Evolutionary conservation across 2,113 vertebrate species (phyloP), one percentile per base, ranked within the genome.

Genomic region (Noturus placidus): DNA sequence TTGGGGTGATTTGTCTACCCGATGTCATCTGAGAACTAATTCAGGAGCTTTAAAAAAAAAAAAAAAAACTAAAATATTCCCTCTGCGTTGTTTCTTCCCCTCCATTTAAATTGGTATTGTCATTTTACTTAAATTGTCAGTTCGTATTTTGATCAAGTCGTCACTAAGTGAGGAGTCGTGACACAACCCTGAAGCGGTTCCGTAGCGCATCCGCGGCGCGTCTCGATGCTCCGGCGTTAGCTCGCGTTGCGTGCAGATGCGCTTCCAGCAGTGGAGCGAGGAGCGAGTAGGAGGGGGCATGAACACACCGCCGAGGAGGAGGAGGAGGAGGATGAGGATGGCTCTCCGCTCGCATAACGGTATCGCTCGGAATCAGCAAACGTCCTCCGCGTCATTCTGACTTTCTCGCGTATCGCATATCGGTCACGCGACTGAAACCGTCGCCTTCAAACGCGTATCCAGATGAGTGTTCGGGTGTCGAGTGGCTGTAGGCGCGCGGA

Each of bases 221-320:
- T 65, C 52, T 61, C 25, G 76, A 9, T 54, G 82, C 74, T 57
- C 67, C 88, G 69, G 77, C 33, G 42, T 42, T 70, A 80, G 90
- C 90, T 93, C 91, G 91, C 90, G 91, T 89, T 83, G 50, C 56
- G 17, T 88, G 88, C 93, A 94, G 94, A 95, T 95, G 94, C 93
- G 94, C 87, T 87, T 93, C 91, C 93, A 93, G 92, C 86, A 76
- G 88, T 79, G 87, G 78, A 86, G 87, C 91, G 81, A 89, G 88
- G 83, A 84, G 57, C 88, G 81, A 6, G 78, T 59, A 87, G 70
- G 74, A 59, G 80, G 81, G 67, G n/a, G 42, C 54, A 76, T 57
- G 81, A 84, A 33, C 57, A 77, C 38, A 76, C 38, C n/a, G 81
- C 70, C 57, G 87, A 74, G 61, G 46, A 84, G 83, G 87, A 74